A percentile compares a stretch with the other conserved stretches of the same genome.
These are phyloP conservation scores for Phyllostomus hastatus DNA, from an alignment of 2,113 vertebrate genomes.

Conservation along the genomic window DNA sequence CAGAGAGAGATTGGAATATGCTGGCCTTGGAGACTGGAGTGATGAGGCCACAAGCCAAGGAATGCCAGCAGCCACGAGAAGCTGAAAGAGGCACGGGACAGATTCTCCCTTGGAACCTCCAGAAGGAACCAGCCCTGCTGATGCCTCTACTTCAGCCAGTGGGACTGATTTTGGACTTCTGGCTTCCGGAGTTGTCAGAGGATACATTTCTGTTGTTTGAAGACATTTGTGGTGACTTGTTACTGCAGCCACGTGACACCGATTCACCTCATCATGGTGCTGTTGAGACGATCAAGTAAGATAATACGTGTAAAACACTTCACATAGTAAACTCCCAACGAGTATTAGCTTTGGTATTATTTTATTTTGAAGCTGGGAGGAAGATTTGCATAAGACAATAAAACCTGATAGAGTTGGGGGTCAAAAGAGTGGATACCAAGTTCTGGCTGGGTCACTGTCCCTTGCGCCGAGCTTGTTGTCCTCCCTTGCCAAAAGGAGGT, in stretches of 20 bases:
- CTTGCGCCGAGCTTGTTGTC: slow-evolving; percentile 6
- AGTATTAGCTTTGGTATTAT: not conserved
- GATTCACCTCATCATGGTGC: not conserved
- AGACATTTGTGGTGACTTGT: not conserved
- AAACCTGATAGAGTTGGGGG: not conserved
- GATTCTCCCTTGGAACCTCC: not conserved
- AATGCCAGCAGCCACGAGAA: not conserved
- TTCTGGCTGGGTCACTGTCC: not conserved
- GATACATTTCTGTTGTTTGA: not conserved
- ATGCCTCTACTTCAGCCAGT: not conserved
- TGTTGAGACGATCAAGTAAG: not conserved
- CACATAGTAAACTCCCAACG: not conserved
- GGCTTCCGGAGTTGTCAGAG: not conserved
- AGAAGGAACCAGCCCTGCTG: not conserved
- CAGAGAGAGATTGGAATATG: not conserved
- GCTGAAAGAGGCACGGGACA: not conserved
- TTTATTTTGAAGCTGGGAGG: not conserved
- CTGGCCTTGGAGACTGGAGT: not conserved
- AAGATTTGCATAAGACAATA: not conserved
- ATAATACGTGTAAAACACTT: not conserved
- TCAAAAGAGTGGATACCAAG: not conserved
- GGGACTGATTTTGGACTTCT: not conserved
- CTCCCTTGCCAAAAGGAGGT: not conserved
- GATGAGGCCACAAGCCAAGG: not conserved
- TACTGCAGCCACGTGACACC: not conserved